Base-by-base conservation (phyloP, 2,888 invertebrate species). In the Leptinotarsa peninsularis region DNA sequence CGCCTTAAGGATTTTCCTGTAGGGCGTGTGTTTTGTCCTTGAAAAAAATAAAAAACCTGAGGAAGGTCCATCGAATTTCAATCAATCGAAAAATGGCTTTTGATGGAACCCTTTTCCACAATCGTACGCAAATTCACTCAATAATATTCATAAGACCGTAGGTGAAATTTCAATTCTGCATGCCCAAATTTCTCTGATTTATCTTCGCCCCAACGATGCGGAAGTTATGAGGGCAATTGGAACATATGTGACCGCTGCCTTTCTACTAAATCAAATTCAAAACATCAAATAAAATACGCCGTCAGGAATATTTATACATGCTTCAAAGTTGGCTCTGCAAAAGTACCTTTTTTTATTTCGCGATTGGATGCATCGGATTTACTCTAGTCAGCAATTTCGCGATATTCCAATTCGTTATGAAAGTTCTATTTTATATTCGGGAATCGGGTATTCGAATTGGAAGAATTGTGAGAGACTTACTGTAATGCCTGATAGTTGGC, bases 221-320 rank as follows among this genome's bases (percentile, higher is more conserved):
- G 83, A 85, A 84, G 80, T 83, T 84, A 83, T 80, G 77, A 81
- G 81, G 80, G 52, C 82, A 84, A 84, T 84, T 82, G 82, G 81
- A 82, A 81, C 85, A 83, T 83, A 84, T 84, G 85, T 79, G 84
- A 80, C 83, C 84, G 74, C 81, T 68, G 58, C 68, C 66, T 74
- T 72, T 66, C 76, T 49, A 76, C 74, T 74, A 75, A 78, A 78
- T 76, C 78, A 77, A 77, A 78, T 80, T 77, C 77, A 78, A 80
- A 80, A 78, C 80, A 75, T 80, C 80, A 76, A 80, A 80, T 73
- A 74, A 78, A 75, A 78, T 73, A 71, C 72, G 72, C 67, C 71
- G 71, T 73, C 76, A 60, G 76, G 75, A 74, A 78, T 75, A 78
- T 78, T 75, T 78, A 74, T 76, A 67, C 67, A 66, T 23, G 66